Conservation (phyloP, 2,888 invertebrate genomes). For the Acleris holmiana region DNA sequence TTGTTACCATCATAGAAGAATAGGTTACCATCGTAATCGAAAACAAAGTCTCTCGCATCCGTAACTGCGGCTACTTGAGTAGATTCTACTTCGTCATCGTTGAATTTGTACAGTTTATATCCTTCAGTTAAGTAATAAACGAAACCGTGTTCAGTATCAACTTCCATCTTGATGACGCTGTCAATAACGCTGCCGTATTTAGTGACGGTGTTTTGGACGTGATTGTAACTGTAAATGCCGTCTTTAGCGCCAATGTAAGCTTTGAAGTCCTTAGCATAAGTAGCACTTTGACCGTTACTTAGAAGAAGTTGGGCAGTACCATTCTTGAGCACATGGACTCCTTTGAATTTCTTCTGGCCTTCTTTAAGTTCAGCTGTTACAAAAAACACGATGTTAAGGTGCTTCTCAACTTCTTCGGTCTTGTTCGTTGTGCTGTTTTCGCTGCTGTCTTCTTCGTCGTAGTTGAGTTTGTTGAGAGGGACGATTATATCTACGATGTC, state of each 20-base stretch:
- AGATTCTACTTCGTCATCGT: constrained; percentile 59
- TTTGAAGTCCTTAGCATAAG: constrained; percentile 37
- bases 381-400: constrained; percentile 23
- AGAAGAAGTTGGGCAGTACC: constrained; percentile 41
- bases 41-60: constrained; percentile 58
- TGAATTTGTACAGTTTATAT: constrained; percentile 60
- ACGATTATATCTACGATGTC: constrained; percentile 35
- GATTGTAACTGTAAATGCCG: constrained; percentile 42
- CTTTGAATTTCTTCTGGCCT: constrained; percentile 35
- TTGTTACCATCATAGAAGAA: constrained; percentile 60
- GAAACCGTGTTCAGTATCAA: constrained; percentile 43
- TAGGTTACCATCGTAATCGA: constrained; percentile 62
- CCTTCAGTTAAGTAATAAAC: constrained; percentile 63
- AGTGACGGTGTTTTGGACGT: constrained; percentile 35
- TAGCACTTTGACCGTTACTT: constrained; percentile 40
- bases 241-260: constrained; percentile 42
- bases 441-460: constrained; percentile 9
- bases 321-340: constrained; percentile 39
- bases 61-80: constrained; percentile 52
- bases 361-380: constrained; percentile 34
- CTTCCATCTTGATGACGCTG: constrained; percentile 44
- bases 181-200: constrained; percentile 48
- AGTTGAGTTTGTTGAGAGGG: constrained; percentile 31
- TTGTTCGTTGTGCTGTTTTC: neutral
- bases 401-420: neutral